Conservation (phyloP, 1,140 invertebrate genomes). For the Megalonaias nervosa region DNA sequence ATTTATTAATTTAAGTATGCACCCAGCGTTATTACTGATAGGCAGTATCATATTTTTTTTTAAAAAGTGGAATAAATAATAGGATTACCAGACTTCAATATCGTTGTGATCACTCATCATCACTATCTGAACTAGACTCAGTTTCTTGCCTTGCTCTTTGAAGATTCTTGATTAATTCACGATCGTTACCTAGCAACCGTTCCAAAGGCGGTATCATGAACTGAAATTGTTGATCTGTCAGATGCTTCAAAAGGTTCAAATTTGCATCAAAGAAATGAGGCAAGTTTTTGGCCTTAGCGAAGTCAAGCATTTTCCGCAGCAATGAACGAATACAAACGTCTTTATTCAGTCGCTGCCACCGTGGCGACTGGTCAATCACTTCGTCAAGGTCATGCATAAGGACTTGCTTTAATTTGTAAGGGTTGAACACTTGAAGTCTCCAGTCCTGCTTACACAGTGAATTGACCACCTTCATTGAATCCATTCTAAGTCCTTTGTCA, state of each 20-base stretch:
- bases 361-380: conserved; percentile 52
- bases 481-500: conserved; percentile 49
- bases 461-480: conserved; percentile 46
- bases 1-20: too few relatives aligned
- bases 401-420: conserved; percentile 53
- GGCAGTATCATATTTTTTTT: too few relatives aligned
- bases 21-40: too few relatives aligned
- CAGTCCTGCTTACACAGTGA: conserved; percentile 49
- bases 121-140: conserved; percentile 26
- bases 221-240: conserved; percentile 13
- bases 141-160: conserved; percentile 21
- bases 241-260: conserved; percentile 40
- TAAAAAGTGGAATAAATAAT: too few relatives aligned
- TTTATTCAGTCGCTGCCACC: conserved; percentile 52
- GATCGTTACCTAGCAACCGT: conserved; percentile 27
- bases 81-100: too few relatives aligned
- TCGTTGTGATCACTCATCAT: conserved; percentile 25
- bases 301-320: conserved; percentile 46
- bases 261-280: conserved; percentile 55
- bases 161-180: conserved; percentile 25
- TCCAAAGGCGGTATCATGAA: conserved; percentile 29
- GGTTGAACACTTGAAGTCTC: conserved; percentile 43
- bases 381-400: conserved; percentile 56
- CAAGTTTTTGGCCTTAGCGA: conserved; percentile 33
- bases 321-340: conserved; percentile 50